Conservation (phyloP, 2,113 vertebrate genomes). For the rat (Rattus norvegicus) region DNA sequence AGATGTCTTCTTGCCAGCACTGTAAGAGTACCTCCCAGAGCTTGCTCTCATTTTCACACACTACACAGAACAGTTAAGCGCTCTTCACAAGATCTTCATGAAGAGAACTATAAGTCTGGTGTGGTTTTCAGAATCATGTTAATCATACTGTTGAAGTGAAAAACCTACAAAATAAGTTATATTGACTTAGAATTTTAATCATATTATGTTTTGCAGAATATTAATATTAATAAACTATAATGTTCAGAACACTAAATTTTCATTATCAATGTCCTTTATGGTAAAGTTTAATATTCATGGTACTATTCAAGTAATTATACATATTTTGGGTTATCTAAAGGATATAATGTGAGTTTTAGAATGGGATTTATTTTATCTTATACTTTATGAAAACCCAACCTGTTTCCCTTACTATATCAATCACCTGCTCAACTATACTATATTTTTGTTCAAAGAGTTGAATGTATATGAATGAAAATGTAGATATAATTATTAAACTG, state of each 20-base stretch:
- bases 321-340: background rate
- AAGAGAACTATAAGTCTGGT: background rate
- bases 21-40: no score
- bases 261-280: background rate
- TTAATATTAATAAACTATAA: background rate
- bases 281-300: slow-evolving; percentile 23
- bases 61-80: background rate
- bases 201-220: background rate
- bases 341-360: slow-evolving; percentile 20
- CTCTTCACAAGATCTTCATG: background rate
- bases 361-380: slow-evolving; percentile 38
- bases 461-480: background rate
- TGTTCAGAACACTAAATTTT: background rate
- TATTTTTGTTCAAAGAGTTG: background rate
- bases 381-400: slow-evolving; percentile 14
- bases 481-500: slow-evolving; percentile 12
- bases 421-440: slow-evolving; percentile 14
- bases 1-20: background rate
- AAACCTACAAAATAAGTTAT: background rate
- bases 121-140: slow-evolving; percentile 53
- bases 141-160: slow-evolving; percentile 9
- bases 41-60: background rate
- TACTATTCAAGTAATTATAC: slow-evolving; percentile 16
- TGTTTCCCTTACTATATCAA: slow-evolving; percentile 36
- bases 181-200: background rate